A percentile compares a stretch with the other conserved stretches of the same genome.
Evolutionary conservation across 92 coral and sea anemone genomes (phyloP).

Genomic region (Montipora capitata): DNA sequence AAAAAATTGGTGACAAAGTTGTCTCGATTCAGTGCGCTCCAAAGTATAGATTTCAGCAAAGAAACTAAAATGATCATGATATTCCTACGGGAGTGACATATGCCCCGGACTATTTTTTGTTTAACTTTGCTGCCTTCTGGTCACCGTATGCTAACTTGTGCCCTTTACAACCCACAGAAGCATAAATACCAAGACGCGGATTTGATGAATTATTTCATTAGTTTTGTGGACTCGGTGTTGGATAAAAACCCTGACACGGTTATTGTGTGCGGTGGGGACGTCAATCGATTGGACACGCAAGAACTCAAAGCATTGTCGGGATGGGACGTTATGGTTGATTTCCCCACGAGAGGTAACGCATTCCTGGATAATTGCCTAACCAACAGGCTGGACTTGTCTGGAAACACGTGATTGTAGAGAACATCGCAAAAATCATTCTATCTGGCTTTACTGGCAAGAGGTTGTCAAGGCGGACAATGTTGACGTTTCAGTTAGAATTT

Average conservation of each 20-base stretch:
- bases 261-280: conserved; percentile 46
- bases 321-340: conserved; percentile 16
- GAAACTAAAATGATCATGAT: no score
- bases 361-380: conserved; percentile 72
- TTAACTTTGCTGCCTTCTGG: conserved; percentile 64
- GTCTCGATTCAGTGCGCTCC: no score
- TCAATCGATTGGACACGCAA: conserved; percentile 14
- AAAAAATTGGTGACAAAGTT: no score
- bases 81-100: no score
- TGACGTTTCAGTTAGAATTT: conserved; percentile 21
- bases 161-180: conserved; percentile 71
- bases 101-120: conserved; percentile 11
- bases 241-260: conserved; percentile 19
- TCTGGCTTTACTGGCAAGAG: conserved; percentile 55
- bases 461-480: conserved; percentile 7
- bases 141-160: conserved; percentile 59
- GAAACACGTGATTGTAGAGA: conserved; percentile 71
- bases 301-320: conserved; percentile 18
- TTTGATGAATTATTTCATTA: conserved; percentile 61
- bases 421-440: conserved; percentile 66
- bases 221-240: conserved; percentile 52
- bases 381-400: conserved; percentile 75
- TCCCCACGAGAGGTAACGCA: conserved; percentile 28
- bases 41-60: no score
- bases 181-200: conserved; percentile 59